These are phyloP conservation scores for Pipistrellus pipistrellus DNA, from an alignment of 2,797 vertebrate species.

Conservation along the genomic window DNA sequence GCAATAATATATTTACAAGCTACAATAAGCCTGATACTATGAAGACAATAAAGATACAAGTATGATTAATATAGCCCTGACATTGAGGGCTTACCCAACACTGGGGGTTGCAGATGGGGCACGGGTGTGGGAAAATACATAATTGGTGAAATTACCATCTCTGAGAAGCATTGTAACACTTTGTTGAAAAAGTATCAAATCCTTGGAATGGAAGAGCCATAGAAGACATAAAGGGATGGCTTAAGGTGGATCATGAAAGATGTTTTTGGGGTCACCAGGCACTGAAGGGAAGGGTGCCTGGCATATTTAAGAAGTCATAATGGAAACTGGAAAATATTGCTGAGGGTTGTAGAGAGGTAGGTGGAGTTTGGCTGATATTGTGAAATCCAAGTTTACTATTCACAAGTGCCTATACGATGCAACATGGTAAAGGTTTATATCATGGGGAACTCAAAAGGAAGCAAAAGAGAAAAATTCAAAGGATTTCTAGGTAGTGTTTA, in stretches of 20 bases:
- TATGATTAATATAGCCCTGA: neutral
- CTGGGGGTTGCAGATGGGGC: neutral
- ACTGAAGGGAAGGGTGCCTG: neutral
- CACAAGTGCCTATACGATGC: neutral
- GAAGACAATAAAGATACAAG: neutral
- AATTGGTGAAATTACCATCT: neutral
- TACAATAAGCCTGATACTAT: neutral
- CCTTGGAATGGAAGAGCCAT: neutral
- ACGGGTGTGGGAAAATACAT: neutral
- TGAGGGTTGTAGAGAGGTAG: neutral
- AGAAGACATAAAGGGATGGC: neutral
- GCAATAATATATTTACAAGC: neutral
- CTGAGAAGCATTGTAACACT: neutral
- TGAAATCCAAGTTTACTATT: neutral
- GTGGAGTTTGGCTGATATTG: neutral
- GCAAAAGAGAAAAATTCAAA: slow-evolving; percentile 5
- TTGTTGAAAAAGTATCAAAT: neutral
- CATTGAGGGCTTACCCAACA: neutral
- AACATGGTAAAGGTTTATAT: neutral
- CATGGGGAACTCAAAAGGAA: neutral
- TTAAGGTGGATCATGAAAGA: neutral
- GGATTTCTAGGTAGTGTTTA: neutral
- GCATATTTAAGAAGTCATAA: neutral
- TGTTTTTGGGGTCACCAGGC: neutral
- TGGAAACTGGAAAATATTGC: neutral